Base-by-base conservation (phyloP, 2,797 vertebrate genomes). In the Miichthys miiuy region DNA sequence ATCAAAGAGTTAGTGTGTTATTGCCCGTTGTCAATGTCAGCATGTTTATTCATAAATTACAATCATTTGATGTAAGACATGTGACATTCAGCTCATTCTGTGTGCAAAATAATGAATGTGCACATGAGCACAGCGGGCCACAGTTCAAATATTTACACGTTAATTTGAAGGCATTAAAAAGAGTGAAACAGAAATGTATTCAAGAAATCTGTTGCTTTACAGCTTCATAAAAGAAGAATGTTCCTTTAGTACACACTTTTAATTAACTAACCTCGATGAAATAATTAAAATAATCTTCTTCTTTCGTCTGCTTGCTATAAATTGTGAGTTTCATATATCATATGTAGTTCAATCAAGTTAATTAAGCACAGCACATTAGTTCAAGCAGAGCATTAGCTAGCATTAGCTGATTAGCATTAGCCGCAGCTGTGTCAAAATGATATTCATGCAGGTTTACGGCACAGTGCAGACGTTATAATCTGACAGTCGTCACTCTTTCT, bases 11-110 rank as follows among this genome's bases (percentile, higher is more conserved):
- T 20, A 67, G 54, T 5, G 50, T 75, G 79, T 80, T 77, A 81
- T 90, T 90, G 81, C 85, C 89, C 57, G 34, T 10, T 48, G 76
- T 85, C 87, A 89, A 87, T 79, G 84, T 88, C 85, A 64, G 3
- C 58, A 50, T 81, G 46, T 72, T 82, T 77, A 77, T 82, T 79
- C 61, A 74, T 74, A 42, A 74, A 68, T 77, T 61, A 57, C 46
- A 73, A 25, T 77, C n/a, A 54, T 65, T 58, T 58, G 42, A 41
- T 62, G 30, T 63, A 50, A 16, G 48, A 63, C 23, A n/a, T 34
- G 34, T 10, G 5, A 48, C 48, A 56, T 57, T 72, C 50, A 48
- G 34, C 21, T 55, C 13, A 4, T 56, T 41, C 2, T 47, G 25
- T 64, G 25, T 14, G 17, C 20, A 55, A 46, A 46, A 27, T 70